Evolutionary conservation across 2,113 vertebrate genomes (phyloP).

Genomic region (Puma concolor): DNA sequence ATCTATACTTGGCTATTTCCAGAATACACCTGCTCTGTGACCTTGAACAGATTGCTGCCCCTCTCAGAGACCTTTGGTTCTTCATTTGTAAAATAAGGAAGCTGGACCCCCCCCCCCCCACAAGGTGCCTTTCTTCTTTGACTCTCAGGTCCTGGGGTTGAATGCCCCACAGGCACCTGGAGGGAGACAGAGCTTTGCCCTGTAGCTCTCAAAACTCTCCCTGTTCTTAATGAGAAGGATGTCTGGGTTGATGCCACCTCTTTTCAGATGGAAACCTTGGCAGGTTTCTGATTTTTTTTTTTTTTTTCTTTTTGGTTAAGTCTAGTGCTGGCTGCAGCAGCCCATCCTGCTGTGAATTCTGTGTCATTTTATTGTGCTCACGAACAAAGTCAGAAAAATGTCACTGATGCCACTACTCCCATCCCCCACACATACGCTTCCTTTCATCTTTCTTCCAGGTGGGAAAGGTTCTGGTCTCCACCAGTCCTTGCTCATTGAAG

Average conservation of each 20-base stretch:
- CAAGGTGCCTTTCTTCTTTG: neutral
- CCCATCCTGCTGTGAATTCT: neutral
- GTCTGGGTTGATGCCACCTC: neutral
- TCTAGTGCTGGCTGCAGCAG: neutral
- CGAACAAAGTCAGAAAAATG: constrained; percentile 28
- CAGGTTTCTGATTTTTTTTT: neutral
- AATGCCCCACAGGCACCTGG: neutral
- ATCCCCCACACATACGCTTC: rapidly evolving
- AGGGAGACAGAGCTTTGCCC: neutral
- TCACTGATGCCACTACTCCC: rapidly evolving
- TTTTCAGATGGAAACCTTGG: neutral
- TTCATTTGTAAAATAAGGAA: neutral
- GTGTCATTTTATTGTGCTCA: neutral
- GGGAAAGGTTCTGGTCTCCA: neutral
- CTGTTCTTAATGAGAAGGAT: neutral
- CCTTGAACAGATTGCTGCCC: neutral
- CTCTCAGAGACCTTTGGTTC: neutral
- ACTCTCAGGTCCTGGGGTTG: too few relatives aligned
- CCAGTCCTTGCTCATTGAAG: neutral
- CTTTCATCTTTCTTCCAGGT: neutral
- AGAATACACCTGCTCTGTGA: neutral
- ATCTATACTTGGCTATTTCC: neutral
- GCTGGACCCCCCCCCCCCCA: too few relatives aligned
- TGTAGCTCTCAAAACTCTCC: neutral
- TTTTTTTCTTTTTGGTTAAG: neutral